Evolutionary conservation across 2,888 invertebrate genomes (phyloP), one percentile per base, ranked within the genome.

Genomic region (Busseola fusca): DNA sequence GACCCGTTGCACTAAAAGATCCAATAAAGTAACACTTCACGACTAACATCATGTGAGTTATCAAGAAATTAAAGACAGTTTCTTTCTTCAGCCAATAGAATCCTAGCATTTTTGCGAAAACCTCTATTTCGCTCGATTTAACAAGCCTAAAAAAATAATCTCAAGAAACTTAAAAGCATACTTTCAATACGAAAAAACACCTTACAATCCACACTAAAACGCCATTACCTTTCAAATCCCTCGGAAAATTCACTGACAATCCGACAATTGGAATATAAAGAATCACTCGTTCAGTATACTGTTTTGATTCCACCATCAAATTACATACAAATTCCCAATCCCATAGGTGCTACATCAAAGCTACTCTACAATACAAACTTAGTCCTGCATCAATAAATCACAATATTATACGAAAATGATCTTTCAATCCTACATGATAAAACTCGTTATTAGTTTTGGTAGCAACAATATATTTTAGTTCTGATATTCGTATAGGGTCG

Each of bases 301-400:
- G 87, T 89, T 90, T 89, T 89, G 90, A 89, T 86, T 87, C 86
- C 80, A 84, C 88, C 87, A 89, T 90, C 88, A 90, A 92, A 91
- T 91, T 89, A 90, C 77, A 86, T 86, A 84, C 82, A 87, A 88
- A 88, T 87, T 86, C 88, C 86, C 85, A 78, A 84, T 89, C 88
- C 90, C 91, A 85, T 83, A 84, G 88, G 87, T 85, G 82, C 88
- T 89, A 89, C 85, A 89, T 91, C 91, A 91, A 91, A 90, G 90
- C 86, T 80, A 79, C 80, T 81, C 77, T 72, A 62, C 73, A 72
- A 76, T 74, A 83, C 76, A 83, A 71, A 78, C 76, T 77, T 84
- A 84, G 64, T 63, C 71, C 73, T 72, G 62, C 57, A 71, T 58
- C 63, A 69, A 72, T 66, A 72, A 73, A 50, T 37, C n/a, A 2